These are phyloP conservation scores for Procambarus virginalis DNA, from an alignment of 1,140 invertebrate species.

Conservation along the genomic window DNA sequence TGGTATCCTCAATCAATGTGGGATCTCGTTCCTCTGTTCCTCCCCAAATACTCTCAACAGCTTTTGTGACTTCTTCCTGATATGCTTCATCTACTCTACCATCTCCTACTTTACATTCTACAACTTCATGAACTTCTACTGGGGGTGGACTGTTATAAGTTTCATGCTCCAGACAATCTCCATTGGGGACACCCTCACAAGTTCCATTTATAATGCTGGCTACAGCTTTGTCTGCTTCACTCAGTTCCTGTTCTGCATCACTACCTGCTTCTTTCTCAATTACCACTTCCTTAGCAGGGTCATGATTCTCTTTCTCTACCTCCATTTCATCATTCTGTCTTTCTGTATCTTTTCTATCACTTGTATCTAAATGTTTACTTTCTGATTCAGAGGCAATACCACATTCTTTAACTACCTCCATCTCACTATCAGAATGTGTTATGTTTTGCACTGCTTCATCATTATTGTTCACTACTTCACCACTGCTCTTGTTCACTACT, in stretches of 20 bases:
- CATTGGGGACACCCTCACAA: constrained; percentile 34
- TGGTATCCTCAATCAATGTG: constrained; percentile 25
- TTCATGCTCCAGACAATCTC: constrained; percentile 48
- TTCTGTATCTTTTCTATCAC: not conserved
- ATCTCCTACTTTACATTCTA: constrained; percentile 59
- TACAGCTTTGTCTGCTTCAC: constrained; percentile 69
- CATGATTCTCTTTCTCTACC: constrained; percentile 39
- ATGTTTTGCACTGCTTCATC: not conserved
- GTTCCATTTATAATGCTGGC: constrained; percentile 69
- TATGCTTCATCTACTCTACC: constrained; percentile 65
- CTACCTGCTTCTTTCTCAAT: constrained; percentile 26
- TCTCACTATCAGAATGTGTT: not conserved
- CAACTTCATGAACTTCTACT: constrained; percentile 44
- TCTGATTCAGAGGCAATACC: not conserved
- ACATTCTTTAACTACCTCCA: constrained; percentile 33
- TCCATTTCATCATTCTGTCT: constrained; percentile 51
- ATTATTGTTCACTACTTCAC: not conserved
- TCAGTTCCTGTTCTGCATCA: constrained; percentile 53
- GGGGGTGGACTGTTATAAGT: constrained; percentile 42
- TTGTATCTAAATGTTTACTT: constrained; percentile 27
- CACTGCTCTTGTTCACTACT: not conserved
- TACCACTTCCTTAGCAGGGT: constrained; percentile 30
- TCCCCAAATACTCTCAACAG: constrained; percentile 68
- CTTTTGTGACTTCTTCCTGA: constrained; percentile 68
- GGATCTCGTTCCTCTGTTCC: constrained; percentile 57